Percentiles rank a stretch among this genome's conserved stretches.
These are phyloP conservation scores for roundworm (Caenorhabditis elegans) DNA, from an alignment of 1,140 invertebrate genomes.

Conservation along the genomic window DNA sequence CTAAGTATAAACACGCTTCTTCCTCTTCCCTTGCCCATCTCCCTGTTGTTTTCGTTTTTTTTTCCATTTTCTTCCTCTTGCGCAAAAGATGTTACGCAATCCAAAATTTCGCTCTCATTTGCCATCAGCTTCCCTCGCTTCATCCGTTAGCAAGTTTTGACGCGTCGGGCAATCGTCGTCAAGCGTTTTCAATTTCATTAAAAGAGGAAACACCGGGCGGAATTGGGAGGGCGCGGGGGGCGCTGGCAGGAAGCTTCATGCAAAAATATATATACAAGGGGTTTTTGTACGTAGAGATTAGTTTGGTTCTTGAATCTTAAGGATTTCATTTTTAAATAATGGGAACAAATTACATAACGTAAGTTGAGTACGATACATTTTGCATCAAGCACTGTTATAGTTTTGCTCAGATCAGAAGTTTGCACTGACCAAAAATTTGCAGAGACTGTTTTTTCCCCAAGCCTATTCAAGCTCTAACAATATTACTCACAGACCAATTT, in stretches of 20 bases:
- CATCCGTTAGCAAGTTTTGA: constrained; percentile 33
- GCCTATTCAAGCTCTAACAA: too few species aligned
- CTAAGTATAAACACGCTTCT: background rate
- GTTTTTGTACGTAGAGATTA: background rate
- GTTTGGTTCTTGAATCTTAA: background rate
- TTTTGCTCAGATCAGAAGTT: too few species aligned
- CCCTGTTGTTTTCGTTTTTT: background rate
- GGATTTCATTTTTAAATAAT: too few species aligned
- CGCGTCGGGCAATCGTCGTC: background rate
- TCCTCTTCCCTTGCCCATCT: background rate
- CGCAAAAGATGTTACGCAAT: constrained; percentile 31
- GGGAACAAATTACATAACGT: too few species aligned
- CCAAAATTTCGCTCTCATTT: constrained; percentile 26
- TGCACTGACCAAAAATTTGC: too few species aligned
- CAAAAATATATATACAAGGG: background rate
- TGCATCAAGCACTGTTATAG: too few species aligned
- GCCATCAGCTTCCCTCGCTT: constrained; percentile 12
- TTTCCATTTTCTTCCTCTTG: background rate
- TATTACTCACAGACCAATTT: too few species aligned
- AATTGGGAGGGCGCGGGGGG: too few species aligned
- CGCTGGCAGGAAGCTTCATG: background rate
- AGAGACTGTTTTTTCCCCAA: too few species aligned
- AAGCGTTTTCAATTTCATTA: constrained; percentile 32
- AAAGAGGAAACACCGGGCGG: background rate
- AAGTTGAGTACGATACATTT: too few species aligned